Evolutionary conservation across 2,113 vertebrate genomes (phyloP), one percentile per base, ranked within the genome.

Genomic region (Vidua macroura): DNA sequence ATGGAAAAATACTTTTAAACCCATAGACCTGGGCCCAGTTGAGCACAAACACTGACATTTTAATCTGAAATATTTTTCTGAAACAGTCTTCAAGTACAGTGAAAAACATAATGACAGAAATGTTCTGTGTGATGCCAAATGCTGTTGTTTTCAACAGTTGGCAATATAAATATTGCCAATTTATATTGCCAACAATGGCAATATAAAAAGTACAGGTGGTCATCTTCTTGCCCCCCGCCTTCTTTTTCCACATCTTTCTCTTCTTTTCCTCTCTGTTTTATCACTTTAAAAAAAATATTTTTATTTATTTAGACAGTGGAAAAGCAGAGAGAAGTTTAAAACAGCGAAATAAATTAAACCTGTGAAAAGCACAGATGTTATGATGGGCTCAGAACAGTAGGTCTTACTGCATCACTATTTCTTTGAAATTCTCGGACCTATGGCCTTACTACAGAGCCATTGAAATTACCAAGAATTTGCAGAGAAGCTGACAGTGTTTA

Each of bases 1-100:
- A 88, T 56, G 73, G 69, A 93, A 96, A 96, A 92, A 84, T 86
- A 78, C 39, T 77, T 88, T 35, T 86, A 82, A 93, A 92, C 28
- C 30, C 43, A 75, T 53, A 88, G 83, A 60, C 79, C 80, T 92
- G 48, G 55, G 86, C 19, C 69, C 69, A 64, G 37, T 15, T 86
- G 41, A 83, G 68, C 91, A 91, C 83, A 93, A 96, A 93, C 44
- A 75, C 24, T 81, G 77, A 91, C 41, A 55, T 92, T 90, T 88
- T 91, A 79, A 90, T 91, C 82, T 62, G 67, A 94, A 95, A 82
- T 22, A 41, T 86, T 94, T 91, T 83, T 83, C 46, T 67, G 73
- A 81, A 94, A 41, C 21, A 55, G 39, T 72, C 27, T 77, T 74
- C 49, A 73, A 75, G 48, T 35, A 59, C 8, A 59, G 55, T 63